Conservation (phyloP, 2,888 invertebrate species). For the Pammene aurita region DNA sequence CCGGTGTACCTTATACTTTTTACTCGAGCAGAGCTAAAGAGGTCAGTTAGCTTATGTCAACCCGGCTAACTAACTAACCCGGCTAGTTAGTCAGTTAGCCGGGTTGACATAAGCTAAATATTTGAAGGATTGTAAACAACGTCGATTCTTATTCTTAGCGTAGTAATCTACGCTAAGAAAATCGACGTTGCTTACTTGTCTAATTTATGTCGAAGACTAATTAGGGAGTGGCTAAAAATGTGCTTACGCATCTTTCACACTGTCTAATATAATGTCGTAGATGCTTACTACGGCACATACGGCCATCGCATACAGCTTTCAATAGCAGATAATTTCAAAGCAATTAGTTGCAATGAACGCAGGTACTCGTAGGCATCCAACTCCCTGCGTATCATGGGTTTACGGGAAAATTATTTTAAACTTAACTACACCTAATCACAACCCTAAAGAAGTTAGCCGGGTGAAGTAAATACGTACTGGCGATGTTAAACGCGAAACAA, state of each 20-base stretch:
- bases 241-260: neutral
- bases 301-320: constrained; percentile 58
- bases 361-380: constrained; percentile 42
- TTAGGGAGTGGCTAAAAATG: neutral
- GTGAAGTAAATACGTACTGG: constrained; percentile 40
- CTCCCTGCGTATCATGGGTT: constrained; percentile 51
- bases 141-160: too few species aligned
- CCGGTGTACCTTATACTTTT: too few species aligned
- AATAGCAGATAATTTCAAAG: constrained; percentile 69
- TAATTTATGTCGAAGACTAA: too few species aligned
- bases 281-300: constrained; percentile 43
- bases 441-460: constrained; percentile 31
- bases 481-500: constrained; percentile 36
- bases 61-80: too few species aligned
- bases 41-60: too few species aligned
- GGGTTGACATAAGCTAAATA: too few species aligned
- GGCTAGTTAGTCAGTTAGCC: too few species aligned
- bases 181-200: too few species aligned
- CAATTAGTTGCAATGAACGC: constrained; percentile 70
- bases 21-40: too few species aligned
- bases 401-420: constrained; percentile 57
- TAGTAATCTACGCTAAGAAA: too few species aligned
- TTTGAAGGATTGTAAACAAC: too few species aligned
- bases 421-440: constrained; percentile 58
- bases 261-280: constrained; percentile 13